Evolutionary conservation across 2,888 invertebrate species (phyloP).

Genomic region (Anarsia innoxiella): DNA sequence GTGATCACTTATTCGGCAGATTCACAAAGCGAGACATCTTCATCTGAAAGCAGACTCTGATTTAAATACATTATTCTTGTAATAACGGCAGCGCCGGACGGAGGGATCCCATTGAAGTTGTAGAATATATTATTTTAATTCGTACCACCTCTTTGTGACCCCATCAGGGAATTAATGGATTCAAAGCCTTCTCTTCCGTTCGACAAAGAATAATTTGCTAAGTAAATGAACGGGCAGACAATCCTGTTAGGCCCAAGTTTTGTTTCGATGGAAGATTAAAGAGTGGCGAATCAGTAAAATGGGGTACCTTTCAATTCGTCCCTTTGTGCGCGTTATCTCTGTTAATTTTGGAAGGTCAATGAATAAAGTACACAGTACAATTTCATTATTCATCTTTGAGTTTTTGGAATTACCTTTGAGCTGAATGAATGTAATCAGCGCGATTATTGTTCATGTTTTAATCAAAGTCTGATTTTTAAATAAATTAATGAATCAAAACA

Average conservation of each 20-base stretch:
- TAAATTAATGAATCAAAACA: background rate
- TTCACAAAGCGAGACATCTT: slow-evolving; percentile 68
- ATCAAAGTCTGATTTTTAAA: no score
- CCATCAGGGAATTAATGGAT: slow-evolving; percentile 72
- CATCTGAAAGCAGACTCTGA: slow-evolving; percentile 70
- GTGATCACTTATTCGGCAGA: slow-evolving; percentile 68
- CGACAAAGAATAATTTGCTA: slow-evolving; percentile 75
- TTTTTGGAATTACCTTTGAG: slow-evolving; percentile 39
- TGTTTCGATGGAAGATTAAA: slow-evolving; percentile 72
- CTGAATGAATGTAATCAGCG: slow-evolving; percentile 12
- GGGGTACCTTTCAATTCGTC: slow-evolving; percentile 54
- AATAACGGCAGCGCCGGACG: slow-evolving; percentile 68
- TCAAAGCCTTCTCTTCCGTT: slow-evolving; percentile 73
- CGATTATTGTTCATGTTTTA: no score
- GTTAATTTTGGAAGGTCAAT: slow-evolving; percentile 67
- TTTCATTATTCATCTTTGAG: slow-evolving; percentile 54
- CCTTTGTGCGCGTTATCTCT: slow-evolving; percentile 64
- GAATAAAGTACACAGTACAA: slow-evolving; percentile 57
- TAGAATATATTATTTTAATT: slow-evolving; percentile 75
- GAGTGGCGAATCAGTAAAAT: slow-evolving; percentile 62
- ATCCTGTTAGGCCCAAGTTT: slow-evolving; percentile 68
- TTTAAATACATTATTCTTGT: slow-evolving; percentile 75
- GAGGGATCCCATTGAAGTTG: slow-evolving; percentile 69
- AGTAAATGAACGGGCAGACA: slow-evolving; percentile 73
- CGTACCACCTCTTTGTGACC: slow-evolving; percentile 73